Percentiles rank a stretch among this genome's conserved stretches.
phyloP scores from a whole-genome alignment of 2,888 invertebrate species.

The Euproctis similis region DNA sequence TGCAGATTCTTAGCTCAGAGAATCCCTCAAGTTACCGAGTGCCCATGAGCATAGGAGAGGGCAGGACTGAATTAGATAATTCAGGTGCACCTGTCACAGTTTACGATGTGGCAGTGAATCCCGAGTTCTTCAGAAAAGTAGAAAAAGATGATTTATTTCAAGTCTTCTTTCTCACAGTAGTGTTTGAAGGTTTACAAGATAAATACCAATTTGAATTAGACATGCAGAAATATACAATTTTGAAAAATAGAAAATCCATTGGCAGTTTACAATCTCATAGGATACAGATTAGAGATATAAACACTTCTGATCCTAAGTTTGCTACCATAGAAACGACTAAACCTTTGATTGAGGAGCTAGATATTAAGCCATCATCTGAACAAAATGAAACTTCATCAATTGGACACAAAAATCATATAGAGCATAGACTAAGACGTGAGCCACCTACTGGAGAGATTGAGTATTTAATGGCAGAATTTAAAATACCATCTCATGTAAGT shows the following conservation, averaged over 20 bases:
- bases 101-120: conserved; percentile 90
- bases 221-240: conserved; percentile 78
- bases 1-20: conserved; percentile 80
- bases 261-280: conserved; percentile 84
- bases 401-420: conserved; percentile 52
- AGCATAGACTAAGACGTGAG: conserved; percentile 76
- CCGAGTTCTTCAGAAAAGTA: conserved; percentile 85
- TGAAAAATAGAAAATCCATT: conserved; percentile 84
- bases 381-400: conserved; percentile 6
- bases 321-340: conserved; percentile 18
- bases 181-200: conserved; percentile 83
- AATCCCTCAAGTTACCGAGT: conserved; percentile 84
- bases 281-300: conserved; percentile 81
- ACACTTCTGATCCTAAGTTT: conserved; percentile 39
- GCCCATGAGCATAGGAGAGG: conserved; percentile 93
- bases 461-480: conserved; percentile 77
- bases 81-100: conserved; percentile 82
- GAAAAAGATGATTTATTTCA: conserved; percentile 81
- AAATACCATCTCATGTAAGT: conserved; percentile 76
- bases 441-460: conserved; percentile 71
- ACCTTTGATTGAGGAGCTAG: conserved; percentile 79
- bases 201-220: conserved; percentile 85
- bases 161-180: conserved; percentile 86
- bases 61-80: conserved; percentile 86
- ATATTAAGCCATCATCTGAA: conserved; percentile 25